A percentile compares a stretch with the other conserved stretches of the same genome.
These are phyloP conservation scores for Carlito syrichta DNA, from an alignment of 2,113 vertebrate genomes.

Conservation along the genomic window DNA sequence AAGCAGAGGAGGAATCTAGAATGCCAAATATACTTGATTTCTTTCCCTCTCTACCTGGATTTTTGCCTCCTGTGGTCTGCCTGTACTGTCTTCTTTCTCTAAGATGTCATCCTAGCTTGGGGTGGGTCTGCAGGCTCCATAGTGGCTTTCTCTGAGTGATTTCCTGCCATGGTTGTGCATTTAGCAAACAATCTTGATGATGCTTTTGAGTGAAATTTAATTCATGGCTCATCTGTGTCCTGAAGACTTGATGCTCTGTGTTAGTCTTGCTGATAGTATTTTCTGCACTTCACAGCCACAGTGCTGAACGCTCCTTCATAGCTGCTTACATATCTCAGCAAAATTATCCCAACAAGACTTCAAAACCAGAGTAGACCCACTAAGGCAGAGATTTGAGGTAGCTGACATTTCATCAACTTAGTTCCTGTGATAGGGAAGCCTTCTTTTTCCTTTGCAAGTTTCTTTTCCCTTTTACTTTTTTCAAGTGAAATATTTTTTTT, in stretches of 20 bases:
- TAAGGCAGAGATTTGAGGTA: conserved; percentile 41
- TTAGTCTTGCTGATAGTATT: accelerated
- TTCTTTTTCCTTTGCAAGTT: conserved; percentile 35
- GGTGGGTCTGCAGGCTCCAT: neutral
- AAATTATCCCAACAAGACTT: neutral
- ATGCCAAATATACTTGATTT: neutral
- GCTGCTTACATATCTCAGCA: neutral
- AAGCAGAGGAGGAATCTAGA: neutral
- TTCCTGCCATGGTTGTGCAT: neutral
- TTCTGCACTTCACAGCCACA: neutral
- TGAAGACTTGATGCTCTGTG: neutral
- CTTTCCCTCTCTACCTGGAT: neutral
- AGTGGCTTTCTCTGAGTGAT: neutral
- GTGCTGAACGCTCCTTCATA: neutral
- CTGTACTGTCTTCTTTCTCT: too few species aligned
- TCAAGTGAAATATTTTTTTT: conserved; percentile 52
- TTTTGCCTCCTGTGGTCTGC: neutral
- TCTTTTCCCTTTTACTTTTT: neutral
- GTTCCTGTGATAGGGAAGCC: conserved; percentile 68
- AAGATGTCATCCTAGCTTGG: neutral
- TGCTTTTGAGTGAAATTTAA: neutral
- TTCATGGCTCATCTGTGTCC: accelerated
- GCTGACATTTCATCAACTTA: conserved; percentile 59
- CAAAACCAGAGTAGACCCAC: conserved; percentile 45
- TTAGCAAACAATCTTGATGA: neutral